Base-by-base conservation (phyloP, 2,797 vertebrate genomes). In the Eptatretus atami region DNA sequence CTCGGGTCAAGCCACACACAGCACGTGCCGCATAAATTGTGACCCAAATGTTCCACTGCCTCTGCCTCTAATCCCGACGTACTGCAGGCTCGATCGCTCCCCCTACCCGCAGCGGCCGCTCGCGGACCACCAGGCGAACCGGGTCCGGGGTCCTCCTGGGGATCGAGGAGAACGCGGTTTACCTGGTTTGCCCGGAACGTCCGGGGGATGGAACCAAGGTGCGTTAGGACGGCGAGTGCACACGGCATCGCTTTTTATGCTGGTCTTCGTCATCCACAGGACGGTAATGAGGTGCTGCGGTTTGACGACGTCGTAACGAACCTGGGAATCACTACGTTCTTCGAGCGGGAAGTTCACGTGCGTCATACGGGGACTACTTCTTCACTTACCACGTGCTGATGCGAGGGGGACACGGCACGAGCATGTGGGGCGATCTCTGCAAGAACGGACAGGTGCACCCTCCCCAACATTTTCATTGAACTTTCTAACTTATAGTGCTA, bases 341-440 rank as follows among this genome's bases (percentile, higher is more conserved):
- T 66, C 80, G 19, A 80, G 80, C 1, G 90, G 90, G 72, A 92
- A 88, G 78, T 98, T 98, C 77, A 88, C 84, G 71, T 94, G 87
- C 74, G 83, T 83, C 76, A 80, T 94, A 69, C 88, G 0, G 90
- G 90, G 70, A 94, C 69, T 95, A 95, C 78, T 94, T 92, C 76
- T 94, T 98, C 79, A 93, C 84, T 74, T 98, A 98, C 78, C 92
- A 95, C 11, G 86, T 98, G 70, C 79, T 98, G 67, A 98, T 98
- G 90, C 84, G 88, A 69, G 90, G 90, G 68, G 88, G 90, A 15
- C 88, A 98, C 15, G 90, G 88, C 66, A 96, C 90, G 74, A 94
- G 86, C 72, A 98, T 98, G 90, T 98, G 90, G 88, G 90, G 88
- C 52, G 90, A 98, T 72, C 82, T 98, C 71, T 82, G 88, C 77